Conservation (phyloP, 2,797 vertebrate genomes). For the Sternotherus odoratus region DNA sequence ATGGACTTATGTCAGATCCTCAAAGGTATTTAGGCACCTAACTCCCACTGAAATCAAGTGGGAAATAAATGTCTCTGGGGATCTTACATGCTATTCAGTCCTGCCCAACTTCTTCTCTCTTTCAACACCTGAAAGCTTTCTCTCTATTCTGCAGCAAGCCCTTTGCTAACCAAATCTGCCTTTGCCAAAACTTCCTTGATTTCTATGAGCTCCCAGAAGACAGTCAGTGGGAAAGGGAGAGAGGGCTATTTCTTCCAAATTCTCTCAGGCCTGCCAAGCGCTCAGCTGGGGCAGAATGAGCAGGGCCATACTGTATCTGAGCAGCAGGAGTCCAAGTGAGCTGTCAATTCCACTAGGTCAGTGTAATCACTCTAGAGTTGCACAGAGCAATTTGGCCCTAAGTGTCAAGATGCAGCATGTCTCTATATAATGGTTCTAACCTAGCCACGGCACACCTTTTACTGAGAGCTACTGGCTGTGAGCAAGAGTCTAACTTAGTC, state of each 20-base stretch:
- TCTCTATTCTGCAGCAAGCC: not conserved
- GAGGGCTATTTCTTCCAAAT: not conserved
- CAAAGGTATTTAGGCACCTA: not conserved
- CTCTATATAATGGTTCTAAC: not conserved
- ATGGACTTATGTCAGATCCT: not conserved
- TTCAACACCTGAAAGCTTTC: not conserved
- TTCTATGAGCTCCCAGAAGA: not conserved
- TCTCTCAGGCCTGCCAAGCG: not conserved
- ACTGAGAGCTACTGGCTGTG: not conserved
- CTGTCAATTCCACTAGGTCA: not conserved
- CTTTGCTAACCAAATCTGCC: not conserved
- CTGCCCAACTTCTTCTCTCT: not conserved
- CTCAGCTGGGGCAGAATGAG: not conserved
- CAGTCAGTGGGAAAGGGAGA: not conserved
- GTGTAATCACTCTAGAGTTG: not conserved
- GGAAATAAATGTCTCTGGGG: not conserved
- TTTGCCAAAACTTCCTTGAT: not conserved
- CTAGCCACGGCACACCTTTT: not conserved
- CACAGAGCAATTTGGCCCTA: not conserved
- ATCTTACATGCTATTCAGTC: not conserved
- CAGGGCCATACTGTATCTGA: not conserved
- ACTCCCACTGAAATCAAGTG: not conserved
- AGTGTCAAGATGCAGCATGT: not conserved
- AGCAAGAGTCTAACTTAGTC: not conserved
- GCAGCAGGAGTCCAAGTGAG: not conserved